Evolutionary conservation across 2,888 invertebrate genomes (phyloP).

Genomic region (Marasmarcha lunaedactyla): DNA sequence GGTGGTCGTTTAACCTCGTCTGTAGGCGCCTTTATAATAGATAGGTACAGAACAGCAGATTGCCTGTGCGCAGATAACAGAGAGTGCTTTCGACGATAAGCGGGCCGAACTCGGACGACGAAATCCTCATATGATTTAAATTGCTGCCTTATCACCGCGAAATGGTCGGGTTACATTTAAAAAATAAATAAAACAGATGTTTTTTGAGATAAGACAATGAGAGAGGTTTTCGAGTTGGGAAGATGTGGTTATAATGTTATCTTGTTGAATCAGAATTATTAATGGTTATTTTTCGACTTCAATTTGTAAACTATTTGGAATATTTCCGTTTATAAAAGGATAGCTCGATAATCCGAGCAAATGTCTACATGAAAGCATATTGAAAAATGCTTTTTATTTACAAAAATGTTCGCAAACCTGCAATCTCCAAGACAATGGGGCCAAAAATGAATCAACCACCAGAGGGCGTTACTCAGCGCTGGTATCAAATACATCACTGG

Average conservation of each 20-base stretch:
- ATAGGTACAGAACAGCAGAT: constrained; percentile 28
- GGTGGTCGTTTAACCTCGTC: no score
- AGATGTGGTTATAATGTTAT: no score
- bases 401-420: no score
- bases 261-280: no score
- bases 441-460: background rate
- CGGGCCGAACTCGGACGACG: constrained; percentile 22
- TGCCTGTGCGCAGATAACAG: constrained; percentile 30
- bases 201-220: no score
- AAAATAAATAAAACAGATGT: constrained; percentile 12
- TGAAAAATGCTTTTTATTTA: no score
- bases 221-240: no score
- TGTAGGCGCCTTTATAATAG: constrained; percentile 19
- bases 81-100: constrained; percentile 48
- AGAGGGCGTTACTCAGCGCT: background rate
- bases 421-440: background rate
- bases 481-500: constrained; percentile 1
- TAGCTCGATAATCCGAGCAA: no score
- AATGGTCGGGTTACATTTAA: constrained; percentile 14
- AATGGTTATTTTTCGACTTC: no score
- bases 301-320: no score
- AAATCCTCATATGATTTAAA: constrained; percentile 45
- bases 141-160: constrained; percentile 18
- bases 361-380: no score
- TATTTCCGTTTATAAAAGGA: no score